Evolutionary conservation across 37 sponge, comb jelly and placozoan genomes (phyloP), one percentile per base, ranked within the genome.

Genomic region (Amphimedon queenslandica): DNA sequence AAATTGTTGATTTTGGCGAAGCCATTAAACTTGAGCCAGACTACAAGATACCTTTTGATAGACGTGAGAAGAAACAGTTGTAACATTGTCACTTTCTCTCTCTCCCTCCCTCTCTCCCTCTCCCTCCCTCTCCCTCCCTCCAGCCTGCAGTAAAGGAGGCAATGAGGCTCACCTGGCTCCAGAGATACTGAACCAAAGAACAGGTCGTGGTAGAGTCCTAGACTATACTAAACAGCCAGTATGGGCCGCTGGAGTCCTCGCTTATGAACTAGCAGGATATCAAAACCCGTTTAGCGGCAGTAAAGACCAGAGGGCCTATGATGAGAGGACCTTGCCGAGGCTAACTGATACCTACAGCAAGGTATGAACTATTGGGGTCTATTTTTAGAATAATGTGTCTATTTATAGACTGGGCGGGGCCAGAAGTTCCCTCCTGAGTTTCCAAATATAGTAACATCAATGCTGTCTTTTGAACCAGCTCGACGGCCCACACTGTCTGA

Each of bases 191-290:
- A 87, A 80, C 33, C 77, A 82, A 32, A 73, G 79, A 24, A 66
- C 89, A n/a, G 89, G 89, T 3, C 82, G 77, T 32, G 71, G 75
- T 28, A 67, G 61, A 38, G 21, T 18, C 63, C 28, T 92, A 32
- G 27, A 70, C 61, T 92, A 87, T 68, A 20, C 41, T 40, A 87
- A 80, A 68, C 81, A 84, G 60, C 69, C 81, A 28, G 93, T 92
- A 41, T 92, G 93, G 93, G 88, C 88, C 27, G 88, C 88, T 37
- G 93, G 93, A 20, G 85, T 88, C 41, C 73, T 92, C 20, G 83
- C 81, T 30, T 92, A 76, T 73, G 93, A 92, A 60, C 60, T 92
- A 58, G 79, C 80, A 3, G 88, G 80, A 0, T 79, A 84, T 55
- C 39, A 28, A 20, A 84, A 42, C 37, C 85, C 85, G 27, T 84